Evolutionary conservation across 92 coral and sea anemone species (phyloP).

Genomic region (Pocillopora meandrina): DNA sequence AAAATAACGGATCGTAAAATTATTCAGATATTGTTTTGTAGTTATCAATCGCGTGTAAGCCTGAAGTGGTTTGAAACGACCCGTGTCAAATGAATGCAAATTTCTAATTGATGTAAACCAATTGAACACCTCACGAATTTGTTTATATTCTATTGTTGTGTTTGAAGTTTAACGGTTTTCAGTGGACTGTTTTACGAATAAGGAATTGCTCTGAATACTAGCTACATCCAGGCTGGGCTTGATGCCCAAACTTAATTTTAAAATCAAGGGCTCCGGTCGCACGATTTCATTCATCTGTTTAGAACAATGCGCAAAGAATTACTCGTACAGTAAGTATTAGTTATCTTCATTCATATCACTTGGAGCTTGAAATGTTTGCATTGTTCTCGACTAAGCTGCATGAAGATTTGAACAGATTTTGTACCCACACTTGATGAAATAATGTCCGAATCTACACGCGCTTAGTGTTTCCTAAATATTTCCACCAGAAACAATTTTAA

Average conservation of each 20-base stretch:
- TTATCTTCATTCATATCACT: background rate
- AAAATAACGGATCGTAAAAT: background rate
- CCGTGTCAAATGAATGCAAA: slow-evolving; percentile 29
- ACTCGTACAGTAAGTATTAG: background rate
- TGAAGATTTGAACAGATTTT: background rate
- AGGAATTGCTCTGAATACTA: background rate
- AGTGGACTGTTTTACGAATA: background rate
- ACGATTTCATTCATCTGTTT: background rate
- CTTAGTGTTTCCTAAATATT: no score
- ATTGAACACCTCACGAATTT: background rate
- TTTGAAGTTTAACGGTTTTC: slow-evolving; percentile 13
- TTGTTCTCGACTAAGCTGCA: background rate
- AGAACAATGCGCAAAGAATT: background rate
- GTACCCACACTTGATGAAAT: background rate
- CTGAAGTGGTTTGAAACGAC: slow-evolving; percentile 13
- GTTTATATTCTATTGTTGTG: background rate
- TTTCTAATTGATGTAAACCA: background rate
- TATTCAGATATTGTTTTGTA: background rate
- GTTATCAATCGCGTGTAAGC: background rate
- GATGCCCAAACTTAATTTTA: background rate
- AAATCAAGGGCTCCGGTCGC: background rate
- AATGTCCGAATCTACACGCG: background rate
- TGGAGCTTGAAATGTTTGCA: background rate
- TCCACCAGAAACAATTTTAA: no score
- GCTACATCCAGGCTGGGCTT: background rate